Base-by-base conservation (phyloP, 2,797 vertebrate genomes). In the Ficedula albicollis region DNA sequence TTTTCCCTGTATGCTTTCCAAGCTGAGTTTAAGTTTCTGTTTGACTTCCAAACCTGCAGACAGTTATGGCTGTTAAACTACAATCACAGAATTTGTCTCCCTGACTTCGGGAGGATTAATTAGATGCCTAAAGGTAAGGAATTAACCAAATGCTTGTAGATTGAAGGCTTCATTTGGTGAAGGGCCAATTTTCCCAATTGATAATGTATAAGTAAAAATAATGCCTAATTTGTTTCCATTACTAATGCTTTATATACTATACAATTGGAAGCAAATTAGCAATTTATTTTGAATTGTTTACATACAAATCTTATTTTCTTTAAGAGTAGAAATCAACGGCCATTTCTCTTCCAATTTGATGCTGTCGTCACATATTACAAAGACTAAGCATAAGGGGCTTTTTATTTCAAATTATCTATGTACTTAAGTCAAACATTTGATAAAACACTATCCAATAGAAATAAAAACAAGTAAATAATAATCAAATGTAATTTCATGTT, bases 211-310 rank as follows among this genome's bases (percentile, higher is more conserved):
- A 93, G 91, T 92, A 95, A 93, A 94, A 88, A 89, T 74, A 84
- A 93, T 77, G 68, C 58, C 64, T 91, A 84, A 95, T 93, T 95
- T 95, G 39, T 58, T 94, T 84, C 76, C 64, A 88, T 89, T 88
- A 92, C 84, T 93, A 96, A 95, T 66, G 75, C 49, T 95, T 93
- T 94, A 89, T 68, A 86, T 89, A 89, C 72, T 64, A 75, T 74
- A 78, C 90, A 89, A 95, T 89, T 46, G n/a, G 80, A 94, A 96
- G 78, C 54, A 95, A 97, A 96, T 97, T 94, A 95, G 83, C 88
- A 62, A 55, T 97, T 97, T 97, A 95, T 96, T 97, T 97, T 38
- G 97, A 97, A 96, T 96, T 95, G 88, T 95, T 97, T 97, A 95
- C 90, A 93, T 90, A 96, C 85, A 95, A 97, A 93, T 91, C 83